A percentile compares a stretch with the other conserved stretches of the same genome.
These are phyloP conservation scores for Crenuchus spilurus DNA, from an alignment of 2,797 vertebrate genomes.

Conservation along the genomic window DNA sequence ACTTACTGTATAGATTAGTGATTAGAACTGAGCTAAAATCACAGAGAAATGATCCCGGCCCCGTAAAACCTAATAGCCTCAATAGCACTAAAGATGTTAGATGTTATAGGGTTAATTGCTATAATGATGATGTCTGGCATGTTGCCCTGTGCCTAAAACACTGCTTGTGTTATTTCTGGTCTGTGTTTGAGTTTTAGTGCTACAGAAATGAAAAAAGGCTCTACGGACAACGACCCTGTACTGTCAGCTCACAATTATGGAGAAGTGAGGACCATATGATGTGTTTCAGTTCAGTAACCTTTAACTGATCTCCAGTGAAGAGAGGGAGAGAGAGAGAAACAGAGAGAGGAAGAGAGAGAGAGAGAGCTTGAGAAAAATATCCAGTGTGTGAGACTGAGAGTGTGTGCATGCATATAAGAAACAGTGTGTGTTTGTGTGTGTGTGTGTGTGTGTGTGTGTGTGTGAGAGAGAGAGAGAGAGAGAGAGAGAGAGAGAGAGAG, in stretches of 20 bases:
- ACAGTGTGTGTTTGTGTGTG: too few species aligned
- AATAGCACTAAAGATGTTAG: too few species aligned
- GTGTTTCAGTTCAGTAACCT: slow-evolving; percentile 15
- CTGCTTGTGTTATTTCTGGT: background rate
- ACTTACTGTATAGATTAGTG: too few species aligned
- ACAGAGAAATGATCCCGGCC: too few species aligned
- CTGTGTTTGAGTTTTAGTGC: background rate
- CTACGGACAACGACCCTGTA: background rate
- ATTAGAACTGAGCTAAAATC: too few species aligned
- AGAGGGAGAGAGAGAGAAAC: too few species aligned
- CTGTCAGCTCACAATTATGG: background rate
- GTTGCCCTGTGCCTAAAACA: background rate
- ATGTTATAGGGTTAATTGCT: too few species aligned
- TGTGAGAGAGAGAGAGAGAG: background rate
- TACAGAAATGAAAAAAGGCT: background rate
- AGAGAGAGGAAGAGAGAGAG: background rate
- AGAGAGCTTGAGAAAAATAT: background rate
- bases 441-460: too few species aligned
- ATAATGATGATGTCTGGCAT: background rate
- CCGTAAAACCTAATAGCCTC: too few species aligned
- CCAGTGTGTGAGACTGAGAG: background rate
- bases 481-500: background rate
- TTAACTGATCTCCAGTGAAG: slow-evolving; percentile 1
- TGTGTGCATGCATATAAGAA: too few species aligned
- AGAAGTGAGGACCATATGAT: slow-evolving; percentile 4